phyloP scores from a whole-genome alignment of 2,888 invertebrate genomes.

The Cerastoderma edule region DNA sequence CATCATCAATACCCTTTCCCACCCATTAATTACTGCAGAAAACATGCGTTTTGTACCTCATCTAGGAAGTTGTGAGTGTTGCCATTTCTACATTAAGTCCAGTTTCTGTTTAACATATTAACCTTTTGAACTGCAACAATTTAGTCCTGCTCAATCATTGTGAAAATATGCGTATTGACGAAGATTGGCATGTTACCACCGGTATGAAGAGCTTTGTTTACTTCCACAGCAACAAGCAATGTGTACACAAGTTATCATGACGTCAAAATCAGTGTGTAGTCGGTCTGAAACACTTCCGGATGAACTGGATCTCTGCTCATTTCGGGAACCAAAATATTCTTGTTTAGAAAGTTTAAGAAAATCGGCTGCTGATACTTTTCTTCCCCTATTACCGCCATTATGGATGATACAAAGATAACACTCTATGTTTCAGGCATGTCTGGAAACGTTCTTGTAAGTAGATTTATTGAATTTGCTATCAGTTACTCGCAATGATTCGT shows the following conservation, averaged over 20 bases:
- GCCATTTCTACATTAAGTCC: background rate
- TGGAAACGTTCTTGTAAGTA: constrained; percentile 64
- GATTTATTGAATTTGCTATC: constrained; percentile 7
- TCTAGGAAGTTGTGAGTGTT: background rate
- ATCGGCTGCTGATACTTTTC: no score
- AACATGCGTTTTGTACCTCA: background rate
- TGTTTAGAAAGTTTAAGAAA: no score
- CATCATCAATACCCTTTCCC: no score
- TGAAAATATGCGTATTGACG: constrained; percentile 15
- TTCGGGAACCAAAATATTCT: constrained; percentile 42
- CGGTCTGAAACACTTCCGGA: constrained; percentile 20
- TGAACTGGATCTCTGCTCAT: constrained; percentile 14
- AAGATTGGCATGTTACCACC: constrained; percentile 60
- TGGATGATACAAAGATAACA: constrained; percentile 42
- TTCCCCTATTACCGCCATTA: no score
- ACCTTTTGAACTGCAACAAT: background rate
- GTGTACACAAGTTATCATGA: constrained; percentile 52
- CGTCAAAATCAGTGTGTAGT: constrained; percentile 43
- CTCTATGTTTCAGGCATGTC: constrained; percentile 63
- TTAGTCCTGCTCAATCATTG: constrained; percentile 6
- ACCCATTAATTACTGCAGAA: no score
- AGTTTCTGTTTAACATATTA: background rate
- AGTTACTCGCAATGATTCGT: background rate
- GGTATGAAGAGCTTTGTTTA: constrained; percentile 71
- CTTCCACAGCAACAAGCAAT: constrained; percentile 73